Evolutionary conservation across 2,113 vertebrate species (phyloP).

Genomic region (Osmerus mordax): DNA sequence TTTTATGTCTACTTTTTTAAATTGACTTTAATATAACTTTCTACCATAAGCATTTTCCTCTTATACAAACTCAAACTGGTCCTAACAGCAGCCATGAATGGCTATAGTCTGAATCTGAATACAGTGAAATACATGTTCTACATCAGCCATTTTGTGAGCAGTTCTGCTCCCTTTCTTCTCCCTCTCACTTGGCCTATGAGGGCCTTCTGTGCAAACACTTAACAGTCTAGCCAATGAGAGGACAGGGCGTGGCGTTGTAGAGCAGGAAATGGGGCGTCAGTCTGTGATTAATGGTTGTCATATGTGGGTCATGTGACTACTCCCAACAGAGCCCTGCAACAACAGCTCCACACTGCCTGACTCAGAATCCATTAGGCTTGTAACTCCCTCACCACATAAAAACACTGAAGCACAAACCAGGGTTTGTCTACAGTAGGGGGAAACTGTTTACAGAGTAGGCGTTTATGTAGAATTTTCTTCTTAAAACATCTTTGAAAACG

Average conservation of each 20-base stretch:
- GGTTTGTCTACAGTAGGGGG: conserved; percentile 8
- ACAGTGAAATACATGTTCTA: no score
- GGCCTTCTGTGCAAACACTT: conserved; percentile 6
- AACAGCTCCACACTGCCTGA: conserved; percentile 10
- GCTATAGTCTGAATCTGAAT: neutral
- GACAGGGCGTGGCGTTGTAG: neutral
- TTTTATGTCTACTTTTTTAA: no score
- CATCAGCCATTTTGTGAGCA: no score
- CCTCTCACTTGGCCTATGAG: neutral
- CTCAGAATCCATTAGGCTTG: conserved; percentile 3
- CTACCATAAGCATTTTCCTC: no score
- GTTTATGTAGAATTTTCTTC: no score
- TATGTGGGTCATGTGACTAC: conserved; percentile 54
- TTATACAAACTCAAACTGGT: no score
- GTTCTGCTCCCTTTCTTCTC: neutral
- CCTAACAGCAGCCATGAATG: no score
- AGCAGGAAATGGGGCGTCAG: conserved; percentile 10
- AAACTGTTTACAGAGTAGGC: neutral
- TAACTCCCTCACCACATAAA: conserved; percentile 13
- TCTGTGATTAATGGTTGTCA: conserved; percentile 50
- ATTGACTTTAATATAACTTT: no score
- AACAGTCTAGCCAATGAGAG: conserved; percentile 21
- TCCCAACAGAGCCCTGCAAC: conserved; percentile 11
- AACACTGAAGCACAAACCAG: conserved; percentile 10
- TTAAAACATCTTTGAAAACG: no score